Conservation (phyloP, 2,797 vertebrate species). For the Gymnoscopelus braueri region DNA sequence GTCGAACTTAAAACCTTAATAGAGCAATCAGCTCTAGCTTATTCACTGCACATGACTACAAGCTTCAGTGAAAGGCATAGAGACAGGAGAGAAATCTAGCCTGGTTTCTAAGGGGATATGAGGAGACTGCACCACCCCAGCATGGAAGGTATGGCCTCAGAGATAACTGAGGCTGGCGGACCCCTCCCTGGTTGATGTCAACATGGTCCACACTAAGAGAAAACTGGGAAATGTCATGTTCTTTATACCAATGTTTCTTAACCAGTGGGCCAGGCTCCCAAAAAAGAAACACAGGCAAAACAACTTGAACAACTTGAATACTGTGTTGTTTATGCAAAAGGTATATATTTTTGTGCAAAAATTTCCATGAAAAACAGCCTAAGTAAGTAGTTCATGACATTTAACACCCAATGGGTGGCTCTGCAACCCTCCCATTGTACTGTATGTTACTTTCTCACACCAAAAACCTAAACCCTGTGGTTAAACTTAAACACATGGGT, state of each 20-base stretch:
- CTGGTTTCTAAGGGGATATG: slow-evolving; percentile 8
- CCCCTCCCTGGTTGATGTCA: slow-evolving; percentile 53
- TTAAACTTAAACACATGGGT: slow-evolving; percentile 30
- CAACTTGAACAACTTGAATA: no score
- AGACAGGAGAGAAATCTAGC: slow-evolving; percentile 22
- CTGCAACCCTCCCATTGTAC: slow-evolving; percentile 19
- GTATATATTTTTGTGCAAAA: slow-evolving; percentile 38
- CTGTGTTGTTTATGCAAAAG: neutral
- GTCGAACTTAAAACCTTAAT: no score
- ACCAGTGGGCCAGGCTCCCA: no score
- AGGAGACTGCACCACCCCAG: slow-evolving; percentile 51
- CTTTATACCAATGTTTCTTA: neutral
- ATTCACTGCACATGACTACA: slow-evolving; percentile 12
- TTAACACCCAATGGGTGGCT: slow-evolving; percentile 23
- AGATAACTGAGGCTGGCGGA: slow-evolving; percentile 62
- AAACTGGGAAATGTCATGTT: slow-evolving; percentile 50
- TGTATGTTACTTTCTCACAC: slow-evolving; percentile 18
- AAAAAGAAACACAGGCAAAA: no score
- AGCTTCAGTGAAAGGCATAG: neutral
- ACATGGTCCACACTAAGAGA: slow-evolving; percentile 34
- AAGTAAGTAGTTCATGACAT: slow-evolving; percentile 37
- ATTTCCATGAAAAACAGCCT: slow-evolving; percentile 54
- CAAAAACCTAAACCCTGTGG: slow-evolving; percentile 18
- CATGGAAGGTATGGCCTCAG: slow-evolving; percentile 52
- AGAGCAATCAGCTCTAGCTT: neutral